Evolutionary conservation across 2,113 vertebrate genomes (phyloP).

Genomic region (Coreoperca whiteheadi): DNA sequence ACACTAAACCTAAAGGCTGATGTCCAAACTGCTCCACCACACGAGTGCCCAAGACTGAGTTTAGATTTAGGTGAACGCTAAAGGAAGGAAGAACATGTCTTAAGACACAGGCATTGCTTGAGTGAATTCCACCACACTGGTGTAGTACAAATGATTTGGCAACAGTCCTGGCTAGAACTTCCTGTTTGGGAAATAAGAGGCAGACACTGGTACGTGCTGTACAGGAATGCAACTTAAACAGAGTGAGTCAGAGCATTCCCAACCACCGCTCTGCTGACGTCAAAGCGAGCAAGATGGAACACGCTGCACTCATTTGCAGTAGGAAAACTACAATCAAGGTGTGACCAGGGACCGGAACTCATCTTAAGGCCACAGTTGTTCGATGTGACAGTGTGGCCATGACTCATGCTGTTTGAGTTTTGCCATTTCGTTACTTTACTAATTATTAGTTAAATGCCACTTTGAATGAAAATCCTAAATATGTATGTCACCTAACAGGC

Average conservation of each 20-base stretch:
- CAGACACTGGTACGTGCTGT: slow-evolving; percentile 64
- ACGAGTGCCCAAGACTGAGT: background rate
- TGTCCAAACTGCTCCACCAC: background rate
- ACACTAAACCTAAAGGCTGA: background rate
- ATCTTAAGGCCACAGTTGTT: slow-evolving; percentile 53
- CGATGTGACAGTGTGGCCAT: slow-evolving; percentile 12
- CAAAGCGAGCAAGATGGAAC: slow-evolving; percentile 74
- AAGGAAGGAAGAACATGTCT: slow-evolving; percentile 26
- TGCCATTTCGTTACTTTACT: background rate
- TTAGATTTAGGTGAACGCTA: background rate
- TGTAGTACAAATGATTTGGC: slow-evolving; percentile 71
- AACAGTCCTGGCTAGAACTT: slow-evolving; percentile 71
- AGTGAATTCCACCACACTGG: slow-evolving; percentile 45
- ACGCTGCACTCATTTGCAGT: slow-evolving; percentile 45
- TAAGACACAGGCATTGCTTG: slow-evolving; percentile 34
- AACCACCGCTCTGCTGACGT: slow-evolving; percentile 78
- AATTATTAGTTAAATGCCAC: background rate
- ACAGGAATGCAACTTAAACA: slow-evolving; percentile 77
- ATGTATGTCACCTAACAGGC: background rate
- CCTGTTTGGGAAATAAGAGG: slow-evolving; percentile 73
- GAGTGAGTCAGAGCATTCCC: slow-evolving; percentile 84
- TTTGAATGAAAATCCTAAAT: background rate
- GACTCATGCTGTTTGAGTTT: slow-evolving; percentile 34
- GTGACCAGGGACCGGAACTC: slow-evolving; percentile 75
- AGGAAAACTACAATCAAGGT: slow-evolving; percentile 80